Base-by-base conservation (phyloP, 2,113 vertebrate genomes). In the Fregetta grallaria region DNA sequence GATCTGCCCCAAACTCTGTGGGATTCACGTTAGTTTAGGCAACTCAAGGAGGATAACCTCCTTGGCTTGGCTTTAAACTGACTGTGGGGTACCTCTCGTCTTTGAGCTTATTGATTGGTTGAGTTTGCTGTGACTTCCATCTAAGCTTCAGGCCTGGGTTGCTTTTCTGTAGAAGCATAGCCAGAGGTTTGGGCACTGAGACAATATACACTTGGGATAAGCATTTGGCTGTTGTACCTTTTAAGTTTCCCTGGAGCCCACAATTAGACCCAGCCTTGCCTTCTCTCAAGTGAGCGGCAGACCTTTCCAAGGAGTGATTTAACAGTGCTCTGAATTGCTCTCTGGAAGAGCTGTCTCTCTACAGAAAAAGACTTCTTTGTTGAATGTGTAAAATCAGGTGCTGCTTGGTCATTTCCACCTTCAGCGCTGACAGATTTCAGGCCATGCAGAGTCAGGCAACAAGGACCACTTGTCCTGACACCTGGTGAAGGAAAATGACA, bases 81-180 rank as follows among this genome's bases (percentile, higher is more conserved):
- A 13, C 7, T 62, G 10, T 80, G 38, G 7, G 17, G 3, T 32
- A 61, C 5, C 29, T 72, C 13, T 72, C 0, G 0, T 76, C 30
- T 49, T 73, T 74, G 21, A 83, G 30, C 25, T 88, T 72, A 50
- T 25, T 59, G 45, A 68, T 56, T 0, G 0, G 12, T 16, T 87
- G 47, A n/a, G 6, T 23, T 66, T 73, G 32, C 34, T 77, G 19
- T 56, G 27, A 56, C 27, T 86, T 4, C 7, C 4, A 15, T 32
- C 29, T 77, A 63, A 52, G 13, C 1, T 73, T 94, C 47, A 71
- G 49, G 26, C 19, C 49, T 47, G 55, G 4, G 2, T 42, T 86
- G 44, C 30, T 74, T 45, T 83, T 32, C 53, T 70, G 19, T 38
- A 58, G n/a, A 65, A 82, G 21, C 15, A 62, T 20, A 79, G 16